Evolutionary conservation across 2,113 vertebrate species (phyloP), one percentile per base, ranked within the genome.

Genomic region (Acinonyx jubatus): DNA sequence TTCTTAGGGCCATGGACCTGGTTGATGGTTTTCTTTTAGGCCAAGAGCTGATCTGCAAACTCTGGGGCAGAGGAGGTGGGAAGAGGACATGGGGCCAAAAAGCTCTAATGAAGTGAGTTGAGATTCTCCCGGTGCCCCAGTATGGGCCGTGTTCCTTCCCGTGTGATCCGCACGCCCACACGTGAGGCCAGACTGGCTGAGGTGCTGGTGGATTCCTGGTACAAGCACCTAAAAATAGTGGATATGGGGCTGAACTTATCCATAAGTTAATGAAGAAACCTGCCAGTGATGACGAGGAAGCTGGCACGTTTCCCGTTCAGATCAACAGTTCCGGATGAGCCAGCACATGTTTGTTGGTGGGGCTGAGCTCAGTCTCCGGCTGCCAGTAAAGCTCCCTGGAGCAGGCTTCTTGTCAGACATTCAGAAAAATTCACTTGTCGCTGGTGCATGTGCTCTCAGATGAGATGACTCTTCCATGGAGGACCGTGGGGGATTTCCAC

Each of bases 221-320:
- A 74, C 71, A 38, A 94, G 89, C 16, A 65, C 76, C 91, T 97
- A 84, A 97, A 96, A 89, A 93, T 91, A 84, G 65, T 68, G 14
- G 21, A 79, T 48, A 73, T 11, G 88, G 63, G 86, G 50, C 81
- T 91, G 27, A 31, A 12, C 29, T 87, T 50, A 41, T 41, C 85
- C 66, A 63, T 82, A 78, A 78, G 81, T n/a, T 97, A 78, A 78
- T 94, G 61, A 96, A 84, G 94, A 93, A 66, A 68, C 86, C 91
- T 79, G 85, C 50, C 66, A 31, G 50, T 12, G 25, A 41, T 3
- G 90, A 87, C 5, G 52, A 71, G 94, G 63, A 63, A 25, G 71
- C 87, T 79, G 96, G 82, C 87, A 29, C 6, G 4, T 48, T 45
- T 41, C 88, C 96, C 73, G 13, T 55, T 52, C 96, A n/a, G 50